Percentiles rank a stretch among this genome's conserved stretches.
Evolutionary conservation across 2,797 vertebrate genomes (phyloP).

Genomic region (Melanogrammus aeglefinus): DNA sequence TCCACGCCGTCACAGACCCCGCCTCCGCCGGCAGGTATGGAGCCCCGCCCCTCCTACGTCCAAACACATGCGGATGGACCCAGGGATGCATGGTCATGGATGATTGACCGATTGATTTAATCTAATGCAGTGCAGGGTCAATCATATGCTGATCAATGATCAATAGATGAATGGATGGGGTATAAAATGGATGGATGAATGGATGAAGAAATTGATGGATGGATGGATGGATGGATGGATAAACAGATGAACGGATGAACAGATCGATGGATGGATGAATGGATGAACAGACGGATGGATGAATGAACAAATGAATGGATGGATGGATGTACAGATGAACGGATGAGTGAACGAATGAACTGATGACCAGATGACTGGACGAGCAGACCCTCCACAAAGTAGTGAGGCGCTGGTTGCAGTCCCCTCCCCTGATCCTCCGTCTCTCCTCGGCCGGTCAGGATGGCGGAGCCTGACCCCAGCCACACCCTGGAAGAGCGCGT

Average conservation of each 20-base stretch:
- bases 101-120: neutral
- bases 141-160: neutral
- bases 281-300: neutral
- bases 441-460: slow-evolving; percentile 59
- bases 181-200: neutral
- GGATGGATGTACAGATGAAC: neutral
- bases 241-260: neutral
- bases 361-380: no score
- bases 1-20: slow-evolving; percentile 91
- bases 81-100: neutral
- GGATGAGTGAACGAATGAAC: neutral
- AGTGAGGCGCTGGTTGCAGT: neutral
- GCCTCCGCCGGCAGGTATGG: slow-evolving; percentile 84
- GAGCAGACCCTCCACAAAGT: no score
- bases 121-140: neutral
- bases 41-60: neutral
- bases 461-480: slow-evolving; percentile 90
- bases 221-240: slow-evolving; percentile 9
- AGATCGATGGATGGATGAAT: neutral
- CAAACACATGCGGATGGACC: neutral
- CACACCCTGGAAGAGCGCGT: slow-evolving; percentile 95
- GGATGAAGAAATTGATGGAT: no score
- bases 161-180: neutral
- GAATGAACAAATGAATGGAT: neutral
- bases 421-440: neutral